phyloP scores from a whole-genome alignment of 1,140 invertebrate genomes.

The Reticulitermes speratus region DNA sequence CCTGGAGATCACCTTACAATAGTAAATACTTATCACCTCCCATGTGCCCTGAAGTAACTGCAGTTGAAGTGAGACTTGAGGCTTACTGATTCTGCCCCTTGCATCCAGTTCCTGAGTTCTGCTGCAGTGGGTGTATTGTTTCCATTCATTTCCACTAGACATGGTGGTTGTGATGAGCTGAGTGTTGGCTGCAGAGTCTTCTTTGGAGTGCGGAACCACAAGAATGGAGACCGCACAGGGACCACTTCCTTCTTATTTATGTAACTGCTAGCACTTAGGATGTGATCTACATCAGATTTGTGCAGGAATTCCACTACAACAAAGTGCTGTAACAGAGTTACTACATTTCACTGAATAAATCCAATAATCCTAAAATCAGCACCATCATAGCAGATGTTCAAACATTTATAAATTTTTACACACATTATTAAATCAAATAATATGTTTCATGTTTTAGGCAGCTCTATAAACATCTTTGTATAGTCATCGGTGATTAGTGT shows the following conservation, averaged over 20 bases:
- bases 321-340: constrained; percentile 55
- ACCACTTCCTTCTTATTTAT: constrained; percentile 53
- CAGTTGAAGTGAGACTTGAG: too few species aligned
- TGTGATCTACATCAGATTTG: constrained; percentile 46
- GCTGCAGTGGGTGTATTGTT: neutral
- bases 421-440: too few species aligned
- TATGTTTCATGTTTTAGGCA: too few species aligned
- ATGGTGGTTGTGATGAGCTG: neutral
- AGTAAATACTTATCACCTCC: too few species aligned
- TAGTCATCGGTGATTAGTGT: too few species aligned
- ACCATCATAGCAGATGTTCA: neutral
- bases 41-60: too few species aligned
- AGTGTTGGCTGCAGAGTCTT: neutral
- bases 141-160: neutral
- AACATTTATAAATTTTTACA: too few species aligned
- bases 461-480: too few species aligned
- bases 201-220: constrained; percentile 62
- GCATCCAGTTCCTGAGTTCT: constrained; percentile 7
- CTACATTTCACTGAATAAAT: neutral
- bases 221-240: constrained; percentile 60
- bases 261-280: constrained; percentile 49
- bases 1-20: too few species aligned
- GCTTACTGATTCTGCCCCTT: neutral
- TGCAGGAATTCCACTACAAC: constrained; percentile 65
- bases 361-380: neutral